phyloP scores from a whole-genome alignment of 2,888 invertebrate genomes.

The Hypercompe scribonia region DNA sequence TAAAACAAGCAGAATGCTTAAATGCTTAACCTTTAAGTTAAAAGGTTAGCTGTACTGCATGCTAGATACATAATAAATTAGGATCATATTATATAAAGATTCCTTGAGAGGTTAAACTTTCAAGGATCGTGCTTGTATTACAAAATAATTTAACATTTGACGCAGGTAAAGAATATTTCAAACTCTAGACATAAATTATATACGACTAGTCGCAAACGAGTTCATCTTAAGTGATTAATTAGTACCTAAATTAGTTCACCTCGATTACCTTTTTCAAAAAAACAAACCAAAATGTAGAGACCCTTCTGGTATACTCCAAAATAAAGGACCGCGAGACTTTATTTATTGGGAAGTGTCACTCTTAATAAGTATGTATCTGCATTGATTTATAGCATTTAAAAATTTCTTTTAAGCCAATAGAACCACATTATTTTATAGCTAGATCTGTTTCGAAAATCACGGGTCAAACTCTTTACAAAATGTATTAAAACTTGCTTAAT shows the following conservation, averaged over 20 bases:
- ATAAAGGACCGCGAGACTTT: no score
- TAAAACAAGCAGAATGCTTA: conserved; percentile 29
- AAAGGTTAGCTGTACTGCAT: conserved; percentile 42
- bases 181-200: background rate
- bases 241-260: conserved; percentile 5
- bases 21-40: conserved; percentile 43
- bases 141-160: conserved; percentile 6
- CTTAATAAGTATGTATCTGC: no score
- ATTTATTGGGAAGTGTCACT: no score
- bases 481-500: no score
- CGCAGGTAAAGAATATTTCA: background rate
- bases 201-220: background rate
- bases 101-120: conserved; percentile 36
- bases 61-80: conserved; percentile 33
- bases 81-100: conserved; percentile 37
- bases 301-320: background rate
- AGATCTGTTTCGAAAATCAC: no score
- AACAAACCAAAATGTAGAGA: background rate
- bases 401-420: no score
- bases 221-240: background rate
- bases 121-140: conserved; percentile 23
- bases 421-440: no score
- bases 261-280: background rate
- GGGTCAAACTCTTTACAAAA: no score
- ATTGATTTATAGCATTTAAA: no score